These are phyloP conservation scores for Drymonia ruficornis DNA, from an alignment of 2,888 invertebrate genomes.

Conservation along the genomic window DNA sequence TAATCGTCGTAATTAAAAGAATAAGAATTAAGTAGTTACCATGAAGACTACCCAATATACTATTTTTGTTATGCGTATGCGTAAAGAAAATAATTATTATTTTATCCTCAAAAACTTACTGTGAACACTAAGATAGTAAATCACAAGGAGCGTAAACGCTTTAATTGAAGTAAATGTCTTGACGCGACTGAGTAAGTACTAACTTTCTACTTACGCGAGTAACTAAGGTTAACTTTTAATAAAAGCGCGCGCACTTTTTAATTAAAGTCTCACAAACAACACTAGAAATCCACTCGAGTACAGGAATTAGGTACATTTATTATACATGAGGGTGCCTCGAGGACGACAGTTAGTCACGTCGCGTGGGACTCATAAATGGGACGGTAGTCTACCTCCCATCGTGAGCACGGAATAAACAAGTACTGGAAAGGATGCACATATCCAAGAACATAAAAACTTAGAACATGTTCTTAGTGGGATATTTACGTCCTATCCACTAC, in stretches of 20 bases:
- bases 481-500: no score
- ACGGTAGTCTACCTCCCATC: slow-evolving; percentile 15
- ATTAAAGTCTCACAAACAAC: slow-evolving; percentile 36
- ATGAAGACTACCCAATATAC: no score
- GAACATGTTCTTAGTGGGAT: no score
- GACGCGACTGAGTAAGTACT: slow-evolving; percentile 23
- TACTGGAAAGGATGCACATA: neutral
- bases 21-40: no score
- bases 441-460: no score
- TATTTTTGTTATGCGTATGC: no score
- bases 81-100: neutral
- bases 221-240: slow-evolving; percentile 24
- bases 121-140: slow-evolving; percentile 13
- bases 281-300: slow-evolving; percentile 40
- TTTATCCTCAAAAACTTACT: neutral
- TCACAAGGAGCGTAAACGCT: neutral
- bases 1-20: no score
- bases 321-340: slow-evolving; percentile 29
- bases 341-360: slow-evolving; percentile 33
- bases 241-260: slow-evolving; percentile 27
- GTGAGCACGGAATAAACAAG: neutral
- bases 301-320: slow-evolving; percentile 45
- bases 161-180: slow-evolving; percentile 9
- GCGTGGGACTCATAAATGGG: slow-evolving; percentile 41
- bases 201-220: slow-evolving; percentile 39